Base-by-base conservation (phyloP, 2,113 vertebrate species). In the Lampris incognitus region DNA sequence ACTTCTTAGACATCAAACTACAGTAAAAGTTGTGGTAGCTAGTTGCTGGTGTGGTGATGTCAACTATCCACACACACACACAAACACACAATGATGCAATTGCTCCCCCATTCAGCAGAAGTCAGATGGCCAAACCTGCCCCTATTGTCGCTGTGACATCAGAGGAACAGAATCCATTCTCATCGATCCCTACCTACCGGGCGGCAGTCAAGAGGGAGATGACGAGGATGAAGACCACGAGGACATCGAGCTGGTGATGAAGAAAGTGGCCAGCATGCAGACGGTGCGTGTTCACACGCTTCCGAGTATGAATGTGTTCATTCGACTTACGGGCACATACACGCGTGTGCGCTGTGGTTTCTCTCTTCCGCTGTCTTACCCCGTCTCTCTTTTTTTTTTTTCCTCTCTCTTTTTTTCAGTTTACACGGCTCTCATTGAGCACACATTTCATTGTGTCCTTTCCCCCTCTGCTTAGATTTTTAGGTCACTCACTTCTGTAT, bases 71-170 rank as follows among this genome's bases (percentile, higher is more conserved):
- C 49, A 2, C 55, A 4, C 11, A 8, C 75, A 70, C 56, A 72
- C 13, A 13, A 4, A 52, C 46, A 52, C 1, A 57, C 68, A 48
- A 40, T 9, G 9, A 52, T 41, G 6, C 39, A n/a, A 9, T 44
- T 50, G 0, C 52, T 61, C 8, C 61, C 24, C 48, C 40, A 59
- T 84, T 69, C 13, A 87, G 68, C 89, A 96, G 96, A 93, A 92
- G 49, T 94, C 94, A 0, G 92, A 95, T 1, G 93, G 93, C 56
- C 91, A 92, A 73, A 95, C 95, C 4, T 97, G 96, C 70, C 96
- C 96, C 3, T 97, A 96, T 88, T 97, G 96, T 73, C 95, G 96
- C 77, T 87, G 93, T 7, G 72, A 94, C 82, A 97, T 97, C 89
- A 87, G 85, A 85, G 96, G 95, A 44, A 94, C 82, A 0, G 93